phyloP scores from a whole-genome alignment of 2,113 vertebrate species.

The Procavia capensis region DNA sequence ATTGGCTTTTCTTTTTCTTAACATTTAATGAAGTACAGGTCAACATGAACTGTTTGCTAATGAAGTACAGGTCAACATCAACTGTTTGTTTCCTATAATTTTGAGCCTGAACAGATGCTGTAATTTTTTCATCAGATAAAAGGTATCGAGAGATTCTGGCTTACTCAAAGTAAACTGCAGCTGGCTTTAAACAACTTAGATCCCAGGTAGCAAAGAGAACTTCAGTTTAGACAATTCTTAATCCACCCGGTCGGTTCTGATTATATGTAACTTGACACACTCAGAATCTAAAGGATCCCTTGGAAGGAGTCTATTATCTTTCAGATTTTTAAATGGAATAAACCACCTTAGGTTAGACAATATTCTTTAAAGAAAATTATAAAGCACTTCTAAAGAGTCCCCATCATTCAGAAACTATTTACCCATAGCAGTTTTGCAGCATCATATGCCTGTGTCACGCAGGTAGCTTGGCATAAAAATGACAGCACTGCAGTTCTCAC shows the following conservation, averaged over 20 bases:
- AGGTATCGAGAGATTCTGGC: neutral
- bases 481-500: neutral
- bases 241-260: neutral
- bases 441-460: conserved; percentile 27
- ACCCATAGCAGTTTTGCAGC: neutral
- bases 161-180: neutral
- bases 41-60: neutral
- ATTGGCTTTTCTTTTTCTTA: neutral
- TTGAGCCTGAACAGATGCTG: neutral
- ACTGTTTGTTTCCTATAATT: conserved; percentile 22
- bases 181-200: neutral
- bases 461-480: conserved; percentile 38
- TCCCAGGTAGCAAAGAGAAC: neutral
- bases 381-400: conserved; percentile 5
- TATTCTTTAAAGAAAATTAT: conserved; percentile 42
- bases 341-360: neutral
- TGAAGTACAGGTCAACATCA: neutral
- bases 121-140: conserved; percentile 13
- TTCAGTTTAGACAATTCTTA: neutral
- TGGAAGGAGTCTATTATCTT: neutral
- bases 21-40: conserved; percentile 11
- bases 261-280: neutral
- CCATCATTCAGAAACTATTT: conserved; percentile 59
- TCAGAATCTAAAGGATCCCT: neutral
- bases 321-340: neutral